Conservation (phyloP, 2,888 invertebrate species). For the Limnephilus rhombicus region DNA sequence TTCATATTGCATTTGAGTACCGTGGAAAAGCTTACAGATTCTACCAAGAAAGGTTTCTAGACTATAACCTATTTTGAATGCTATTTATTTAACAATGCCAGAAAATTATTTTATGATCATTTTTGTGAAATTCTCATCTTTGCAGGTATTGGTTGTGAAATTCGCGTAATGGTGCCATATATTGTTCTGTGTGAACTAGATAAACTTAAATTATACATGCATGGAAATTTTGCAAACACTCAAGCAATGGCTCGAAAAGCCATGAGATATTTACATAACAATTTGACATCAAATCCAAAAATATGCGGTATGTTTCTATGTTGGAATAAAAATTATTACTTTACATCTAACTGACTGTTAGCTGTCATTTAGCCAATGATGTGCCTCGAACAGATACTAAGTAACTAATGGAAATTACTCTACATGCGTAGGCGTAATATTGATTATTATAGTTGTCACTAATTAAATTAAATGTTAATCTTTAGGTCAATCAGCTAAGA, state of each 20-base stretch:
- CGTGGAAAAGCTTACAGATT: slow-evolving; percentile 44
- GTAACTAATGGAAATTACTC: too few relatives aligned
- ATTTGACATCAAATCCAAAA: slow-evolving; percentile 73
- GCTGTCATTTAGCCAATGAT: too few relatives aligned
- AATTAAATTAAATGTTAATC: neutral
- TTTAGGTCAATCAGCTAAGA: slow-evolving; percentile 78
- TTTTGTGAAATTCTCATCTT: neutral
- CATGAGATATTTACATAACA: slow-evolving; percentile 77
- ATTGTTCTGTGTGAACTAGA: slow-evolving; percentile 80
- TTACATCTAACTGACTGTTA: neutral
- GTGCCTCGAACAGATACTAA: too few relatives aligned
- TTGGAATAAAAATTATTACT: neutral
- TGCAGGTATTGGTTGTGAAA: neutral
- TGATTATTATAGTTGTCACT: too few relatives aligned
- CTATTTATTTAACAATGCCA: neutral
- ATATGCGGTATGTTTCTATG: slow-evolving; percentile 73
- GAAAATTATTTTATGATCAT: neutral
- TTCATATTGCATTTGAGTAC: slow-evolving; percentile 72
- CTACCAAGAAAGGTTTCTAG: slow-evolving; percentile 34
- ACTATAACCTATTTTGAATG: neutral
- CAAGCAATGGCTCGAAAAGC: slow-evolving; percentile 72
- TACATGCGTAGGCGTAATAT: too few relatives aligned
- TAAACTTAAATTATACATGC: slow-evolving; percentile 73
- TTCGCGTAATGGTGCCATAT: slow-evolving; percentile 78
- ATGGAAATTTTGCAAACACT: slow-evolving; percentile 72